phyloP scores from a whole-genome alignment of 2,888 invertebrate genomes.

The Athrips mouffetella region DNA sequence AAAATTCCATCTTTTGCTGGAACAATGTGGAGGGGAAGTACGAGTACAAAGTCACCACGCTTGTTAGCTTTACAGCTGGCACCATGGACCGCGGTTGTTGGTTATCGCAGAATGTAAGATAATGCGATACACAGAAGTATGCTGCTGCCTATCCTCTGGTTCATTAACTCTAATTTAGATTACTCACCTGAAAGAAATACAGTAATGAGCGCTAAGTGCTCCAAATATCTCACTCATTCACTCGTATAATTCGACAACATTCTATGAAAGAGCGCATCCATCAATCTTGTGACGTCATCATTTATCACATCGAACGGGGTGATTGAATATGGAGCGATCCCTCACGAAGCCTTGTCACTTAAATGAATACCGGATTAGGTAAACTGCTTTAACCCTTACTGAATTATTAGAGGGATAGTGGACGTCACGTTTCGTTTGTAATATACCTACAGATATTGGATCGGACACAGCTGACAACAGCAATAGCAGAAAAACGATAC shows the following conservation, averaged over 20 bases:
- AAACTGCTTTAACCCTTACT: slow-evolving; percentile 27
- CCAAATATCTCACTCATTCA: slow-evolving; percentile 8
- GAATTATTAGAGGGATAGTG: too few species aligned
- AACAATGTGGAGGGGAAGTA: too few species aligned
- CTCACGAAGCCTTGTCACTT: slow-evolving; percentile 43
- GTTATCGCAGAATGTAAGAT: too few species aligned
- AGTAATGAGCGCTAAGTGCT: too few species aligned
- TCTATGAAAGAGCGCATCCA: slow-evolving; percentile 44
- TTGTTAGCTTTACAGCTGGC: too few species aligned
- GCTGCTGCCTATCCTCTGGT: too few species aligned
- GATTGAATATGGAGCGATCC: slow-evolving; percentile 58
- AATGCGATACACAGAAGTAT: too few species aligned
- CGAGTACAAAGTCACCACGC: too few species aligned
- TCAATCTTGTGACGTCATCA: slow-evolving; percentile 52
- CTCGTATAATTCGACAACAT: slow-evolving; percentile 10
- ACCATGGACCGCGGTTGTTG: too few species aligned
- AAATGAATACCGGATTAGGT: slow-evolving; percentile 36
- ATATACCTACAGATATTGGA: slow-evolving; percentile 2
- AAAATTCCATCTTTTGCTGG: too few species aligned
- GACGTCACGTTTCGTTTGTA: slow-evolving; percentile 4
- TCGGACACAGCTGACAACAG: neutral
- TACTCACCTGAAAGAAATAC: too few species aligned
- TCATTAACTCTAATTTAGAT: too few species aligned
- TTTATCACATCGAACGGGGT: slow-evolving; percentile 67
- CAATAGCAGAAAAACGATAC: neutral